Percentiles rank a stretch among this genome's conserved stretches.
Evolutionary conservation across 2,797 vertebrate genomes (phyloP).

Genomic region (Hydrolagus colliei): DNA sequence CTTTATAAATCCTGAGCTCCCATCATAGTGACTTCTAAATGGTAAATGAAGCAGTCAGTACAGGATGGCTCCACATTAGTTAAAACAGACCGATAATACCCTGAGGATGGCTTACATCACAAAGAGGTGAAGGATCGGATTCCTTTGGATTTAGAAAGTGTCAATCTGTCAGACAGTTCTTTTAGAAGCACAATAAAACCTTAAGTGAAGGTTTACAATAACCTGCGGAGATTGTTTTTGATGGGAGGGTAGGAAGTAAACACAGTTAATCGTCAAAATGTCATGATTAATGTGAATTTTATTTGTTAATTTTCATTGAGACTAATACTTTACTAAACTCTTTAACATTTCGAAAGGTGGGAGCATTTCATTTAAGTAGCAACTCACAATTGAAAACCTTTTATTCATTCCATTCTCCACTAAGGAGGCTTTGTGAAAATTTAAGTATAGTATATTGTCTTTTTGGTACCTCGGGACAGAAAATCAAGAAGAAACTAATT

Average conservation of each 20-base stretch:
- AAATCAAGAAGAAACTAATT: not conserved
- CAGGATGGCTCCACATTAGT: conserved; percentile 47
- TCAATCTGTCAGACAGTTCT: not conserved
- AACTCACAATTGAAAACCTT: not conserved
- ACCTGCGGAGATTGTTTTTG: not conserved
- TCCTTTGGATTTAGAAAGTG: not conserved
- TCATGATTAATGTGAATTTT: not conserved
- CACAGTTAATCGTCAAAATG: not conserved
- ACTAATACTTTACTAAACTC: not conserved
- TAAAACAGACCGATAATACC: conserved; percentile 42
- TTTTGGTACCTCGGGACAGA: not conserved
- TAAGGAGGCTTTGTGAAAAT: not conserved
- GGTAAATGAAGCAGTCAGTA: conserved; percentile 49
- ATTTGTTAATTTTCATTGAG: not conserved
- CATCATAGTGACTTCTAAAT: conserved; percentile 48
- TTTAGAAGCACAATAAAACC: not conserved
- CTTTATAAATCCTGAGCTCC: not conserved
- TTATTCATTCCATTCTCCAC: not conserved
- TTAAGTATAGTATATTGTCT: not conserved
- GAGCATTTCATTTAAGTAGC: not conserved
- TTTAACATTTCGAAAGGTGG: not conserved
- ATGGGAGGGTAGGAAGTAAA: too few species aligned
- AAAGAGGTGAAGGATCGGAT: not conserved
- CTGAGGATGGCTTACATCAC: conserved; percentile 41
- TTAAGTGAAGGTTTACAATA: not conserved